Conservation (phyloP, 1,140 invertebrate species). For the Penaeus indicus region DNA sequence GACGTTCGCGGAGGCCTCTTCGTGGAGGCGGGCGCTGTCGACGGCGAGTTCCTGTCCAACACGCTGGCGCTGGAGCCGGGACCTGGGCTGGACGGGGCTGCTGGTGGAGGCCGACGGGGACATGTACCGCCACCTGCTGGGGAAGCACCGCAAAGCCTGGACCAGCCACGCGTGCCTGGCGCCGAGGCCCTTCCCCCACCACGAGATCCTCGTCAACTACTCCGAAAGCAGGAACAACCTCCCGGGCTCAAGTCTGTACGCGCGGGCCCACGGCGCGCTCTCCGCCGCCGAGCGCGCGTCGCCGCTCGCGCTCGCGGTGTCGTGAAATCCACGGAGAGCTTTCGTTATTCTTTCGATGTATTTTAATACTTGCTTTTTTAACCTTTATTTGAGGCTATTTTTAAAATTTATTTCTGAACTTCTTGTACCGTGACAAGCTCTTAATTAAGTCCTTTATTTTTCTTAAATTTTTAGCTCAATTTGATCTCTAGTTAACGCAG, state of each 20-base stretch:
- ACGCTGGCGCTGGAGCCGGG: constrained; percentile 68
- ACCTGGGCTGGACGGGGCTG: constrained; percentile 69
- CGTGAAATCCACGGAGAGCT: too few relatives aligned
- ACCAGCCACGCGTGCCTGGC: constrained; percentile 68
- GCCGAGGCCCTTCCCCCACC: background rate
- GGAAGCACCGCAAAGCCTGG: constrained; percentile 45
- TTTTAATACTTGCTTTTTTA: too few relatives aligned
- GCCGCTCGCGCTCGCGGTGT: too few relatives aligned
- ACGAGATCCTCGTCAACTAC: constrained; percentile 26
- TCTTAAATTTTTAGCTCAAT: too few relatives aligned
- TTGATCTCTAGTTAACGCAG: too few relatives aligned
- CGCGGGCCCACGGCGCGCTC: constrained; percentile 8
- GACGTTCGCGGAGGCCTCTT: constrained; percentile 67
- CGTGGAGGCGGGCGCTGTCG: constrained; percentile 69
- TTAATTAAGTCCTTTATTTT: too few relatives aligned
- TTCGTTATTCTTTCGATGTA: too few relatives aligned
- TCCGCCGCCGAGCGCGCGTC: background rate
- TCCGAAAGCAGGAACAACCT: background rate
- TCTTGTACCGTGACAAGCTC: too few relatives aligned
- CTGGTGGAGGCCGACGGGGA: constrained; percentile 69
- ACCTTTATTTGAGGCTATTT: too few relatives aligned
- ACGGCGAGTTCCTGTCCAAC: constrained; percentile 70
- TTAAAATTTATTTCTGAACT: too few relatives aligned
- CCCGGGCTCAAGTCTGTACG: background rate
- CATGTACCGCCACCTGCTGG: constrained; percentile 67